Conservation (phyloP, 2,113 vertebrate genomes). For the Bos javanicus region DNA sequence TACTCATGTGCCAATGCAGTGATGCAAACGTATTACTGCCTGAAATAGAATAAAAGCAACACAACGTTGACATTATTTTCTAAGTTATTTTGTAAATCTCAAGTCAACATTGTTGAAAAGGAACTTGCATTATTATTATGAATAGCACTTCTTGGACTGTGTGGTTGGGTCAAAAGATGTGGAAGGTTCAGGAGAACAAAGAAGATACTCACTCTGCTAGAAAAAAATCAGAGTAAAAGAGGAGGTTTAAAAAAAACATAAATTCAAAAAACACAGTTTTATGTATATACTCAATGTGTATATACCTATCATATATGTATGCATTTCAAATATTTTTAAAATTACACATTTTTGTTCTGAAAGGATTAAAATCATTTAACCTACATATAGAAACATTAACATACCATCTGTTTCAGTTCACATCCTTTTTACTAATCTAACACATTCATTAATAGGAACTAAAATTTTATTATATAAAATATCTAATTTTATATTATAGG, state of each 20-base stretch:
- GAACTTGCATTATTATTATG: slow-evolving; percentile 17
- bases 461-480: slow-evolving; percentile 22
- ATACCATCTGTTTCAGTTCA: not conserved
- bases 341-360: not conserved
- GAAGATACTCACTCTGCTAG: not conserved
- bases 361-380: not conserved
- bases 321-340: not conserved
- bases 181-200: slow-evolving; percentile 60
- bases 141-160: slow-evolving; percentile 40
- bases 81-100: slow-evolving; percentile 55
- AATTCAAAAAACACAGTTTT: not conserved
- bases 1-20: slow-evolving; percentile 66
- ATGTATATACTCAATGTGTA: not conserved
- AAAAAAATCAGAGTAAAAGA: slow-evolving; percentile 1
- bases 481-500: not conserved
- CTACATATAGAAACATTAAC: not conserved
- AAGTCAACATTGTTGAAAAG: slow-evolving; percentile 44
- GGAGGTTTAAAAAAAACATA: not conserved
- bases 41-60: slow-evolving; percentile 64
- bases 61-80: slow-evolving; percentile 62
- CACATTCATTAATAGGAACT: not conserved
- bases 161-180: slow-evolving; percentile 29
- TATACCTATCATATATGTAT: not conserved
- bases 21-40: slow-evolving; percentile 58
- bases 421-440: not conserved